Evolutionary conservation across 1,140 invertebrate genomes (phyloP), one percentile per base, ranked within the genome.

Genomic region (Drosophila kikkawai): DNA sequence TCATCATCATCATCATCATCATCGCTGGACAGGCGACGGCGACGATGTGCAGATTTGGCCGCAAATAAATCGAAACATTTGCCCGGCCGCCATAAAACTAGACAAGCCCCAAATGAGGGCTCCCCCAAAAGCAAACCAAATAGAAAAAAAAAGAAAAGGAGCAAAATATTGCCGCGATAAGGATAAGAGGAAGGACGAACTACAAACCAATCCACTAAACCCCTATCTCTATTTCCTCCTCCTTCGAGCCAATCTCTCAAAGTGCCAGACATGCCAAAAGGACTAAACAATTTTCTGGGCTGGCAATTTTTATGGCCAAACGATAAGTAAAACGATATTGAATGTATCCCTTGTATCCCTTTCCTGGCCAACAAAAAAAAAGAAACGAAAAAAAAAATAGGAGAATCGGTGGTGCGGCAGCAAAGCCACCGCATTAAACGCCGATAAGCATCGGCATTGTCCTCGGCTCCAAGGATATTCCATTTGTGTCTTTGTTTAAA

Each of bases 271-370:
- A 84, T 74, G 84, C 81, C 78, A 88, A 88, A 82, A 90, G 85
- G 85, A 88, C 85, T 88, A 88, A 88, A 88, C 85, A 88, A 88
- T 88, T 88, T 88, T 88, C 85, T 90, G 85, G 80, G 86, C 82
- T 88, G 81, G 85, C 85, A 90, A 81, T 88, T 88, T 87, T 88
- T 90, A 88, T 90, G 81, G 85, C 80, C 85, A 90, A 87, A 81
- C 85, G 85, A 88, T 88, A 88, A 88, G 85, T 88, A 88, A 85
- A 88, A 88, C 85, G 84, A 88, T 88, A 88, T 90, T 90, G 84
- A 87, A 87, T 80, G 80, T 82, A n/a, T n/a, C n/a, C n/a, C n/a
- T n/a, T n/a, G 66, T 71, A 50, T 69, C 69, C 70, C 48, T 75
- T 83, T 82, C 41, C 41, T 39, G 63, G 12, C 15, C 47, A 17